phyloP scores from a whole-genome alignment of 2,113 vertebrate genomes.

The Antennarius striatus region DNA sequence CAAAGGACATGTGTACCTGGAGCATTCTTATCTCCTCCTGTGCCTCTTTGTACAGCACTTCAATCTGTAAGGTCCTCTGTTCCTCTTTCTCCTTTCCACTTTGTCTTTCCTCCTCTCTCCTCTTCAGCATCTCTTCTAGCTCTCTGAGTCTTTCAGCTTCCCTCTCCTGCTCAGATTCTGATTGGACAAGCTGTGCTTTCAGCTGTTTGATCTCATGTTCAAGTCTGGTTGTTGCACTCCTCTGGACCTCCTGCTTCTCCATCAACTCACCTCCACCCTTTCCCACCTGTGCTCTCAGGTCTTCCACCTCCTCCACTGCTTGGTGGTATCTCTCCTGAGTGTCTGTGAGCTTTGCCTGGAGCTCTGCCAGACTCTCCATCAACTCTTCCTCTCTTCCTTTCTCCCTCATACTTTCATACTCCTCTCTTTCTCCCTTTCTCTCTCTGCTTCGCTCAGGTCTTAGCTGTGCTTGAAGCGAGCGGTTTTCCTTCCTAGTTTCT shows the following conservation, averaged over 20 bases:
- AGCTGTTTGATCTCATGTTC: conserved; percentile 82
- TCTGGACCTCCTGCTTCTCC: conserved; percentile 63
- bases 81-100: conserved; percentile 31
- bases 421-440: conserved; percentile 48
- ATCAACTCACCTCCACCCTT: conserved; percentile 62
- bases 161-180: conserved; percentile 76
- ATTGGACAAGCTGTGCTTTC: conserved; percentile 79
- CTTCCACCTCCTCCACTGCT: conserved; percentile 81
- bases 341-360: conserved; percentile 84
- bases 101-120: conserved; percentile 71
- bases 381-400: conserved; percentile 71
- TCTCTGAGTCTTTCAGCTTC: conserved; percentile 78
- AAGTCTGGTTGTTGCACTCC: conserved; percentile 49
- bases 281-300: conserved; percentile 74
- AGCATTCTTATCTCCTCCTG: conserved; percentile 90
- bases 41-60: conserved; percentile 87
- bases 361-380: conserved; percentile 84
- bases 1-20: conserved; percentile 51
- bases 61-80: conserved; percentile 73
- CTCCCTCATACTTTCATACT: conserved; percentile 33
- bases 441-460: conserved; percentile 63
- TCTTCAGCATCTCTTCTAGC: conserved; percentile 82
- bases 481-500: conserved; percentile 82
- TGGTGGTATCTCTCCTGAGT: conserved; percentile 84
- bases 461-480: conserved; percentile 78